Evolutionary conservation across 2,797 vertebrate genomes (phyloP).

Genomic region (Garrulus glandarius): DNA sequence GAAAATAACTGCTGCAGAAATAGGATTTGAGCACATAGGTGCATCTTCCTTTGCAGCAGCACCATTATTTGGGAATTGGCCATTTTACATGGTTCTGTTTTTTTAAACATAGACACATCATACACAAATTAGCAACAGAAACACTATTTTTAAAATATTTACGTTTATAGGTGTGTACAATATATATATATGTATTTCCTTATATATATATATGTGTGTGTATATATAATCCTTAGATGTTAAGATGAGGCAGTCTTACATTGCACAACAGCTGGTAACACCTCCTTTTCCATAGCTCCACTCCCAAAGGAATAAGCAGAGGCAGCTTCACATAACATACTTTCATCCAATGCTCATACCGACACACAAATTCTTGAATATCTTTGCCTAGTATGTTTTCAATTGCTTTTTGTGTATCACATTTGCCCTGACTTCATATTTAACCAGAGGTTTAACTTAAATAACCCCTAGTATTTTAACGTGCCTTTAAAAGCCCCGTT

Average conservation of each 20-base stretch:
- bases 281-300: neutral
- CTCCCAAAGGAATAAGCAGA: neutral
- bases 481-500: neutral
- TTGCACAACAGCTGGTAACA: conserved; percentile 6
- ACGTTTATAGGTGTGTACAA: neutral
- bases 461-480: neutral
- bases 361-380: neutral
- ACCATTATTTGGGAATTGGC: neutral
- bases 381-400: neutral
- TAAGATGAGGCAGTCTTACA: neutral
- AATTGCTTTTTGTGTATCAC: neutral
- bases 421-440: neutral
- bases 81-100: neutral
- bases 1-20: neutral
- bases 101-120: neutral
- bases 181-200: neutral
- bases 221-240: neutral
- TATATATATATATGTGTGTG: too few relatives aligned
- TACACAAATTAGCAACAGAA: neutral
- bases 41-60: neutral
- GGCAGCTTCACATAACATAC: neutral
- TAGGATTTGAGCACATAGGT: neutral
- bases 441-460: conserved; percentile 30
- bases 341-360: neutral
- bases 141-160: neutral